Evolutionary conservation across 2,888 invertebrate genomes (phyloP), one percentile per base, ranked within the genome.

Genomic region (Bellardia pandia): DNA sequence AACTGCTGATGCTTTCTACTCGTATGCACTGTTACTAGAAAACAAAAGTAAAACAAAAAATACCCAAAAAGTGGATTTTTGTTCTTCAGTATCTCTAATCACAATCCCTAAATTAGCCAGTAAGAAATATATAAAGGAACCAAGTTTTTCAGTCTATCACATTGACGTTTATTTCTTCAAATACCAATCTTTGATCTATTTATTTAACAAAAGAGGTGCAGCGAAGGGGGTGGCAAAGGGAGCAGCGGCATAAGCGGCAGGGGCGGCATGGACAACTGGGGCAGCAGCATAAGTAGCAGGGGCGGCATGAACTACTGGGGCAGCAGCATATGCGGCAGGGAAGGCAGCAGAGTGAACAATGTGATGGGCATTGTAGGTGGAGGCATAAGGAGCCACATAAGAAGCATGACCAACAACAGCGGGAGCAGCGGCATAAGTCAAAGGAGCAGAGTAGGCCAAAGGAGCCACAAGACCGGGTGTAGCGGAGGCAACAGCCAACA

Each of bases 301-400:
- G 23, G 75, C 75, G 5, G 85, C 85, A 51, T 51, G 51, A 0
- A 68, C 33, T 30, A 60, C 68, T 58, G 84, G 78, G 2, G 84
- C 85, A 77, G 89, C 89, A n/a, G 79, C 83, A 74, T 86, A 87
- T 30, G 88, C 85, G 14, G 89, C 89, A 8, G 88, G 88, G 74
- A 86, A 89, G 58, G 88, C 88, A 66, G 92, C 92, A 58, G 91
- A 92, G 53, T 92, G 92, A 5, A 92, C 92, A 37, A 92, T 79
- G 6, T 88, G 89, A 76, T 91, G 91, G 16, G 92, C 91, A 53
- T 89, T 89, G 78, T 92, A 92, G 88, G 90, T 92, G 90, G 91
- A 90, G 81, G 92, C 92, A 77, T 92, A 92, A 6, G 92, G 92
- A 9, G 92, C 92, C 48, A 92, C 91, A 58, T 92, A 92, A 37